Base-by-base conservation (phyloP, 2,888 invertebrate genomes). In the Agapetus fuscipes region DNA sequence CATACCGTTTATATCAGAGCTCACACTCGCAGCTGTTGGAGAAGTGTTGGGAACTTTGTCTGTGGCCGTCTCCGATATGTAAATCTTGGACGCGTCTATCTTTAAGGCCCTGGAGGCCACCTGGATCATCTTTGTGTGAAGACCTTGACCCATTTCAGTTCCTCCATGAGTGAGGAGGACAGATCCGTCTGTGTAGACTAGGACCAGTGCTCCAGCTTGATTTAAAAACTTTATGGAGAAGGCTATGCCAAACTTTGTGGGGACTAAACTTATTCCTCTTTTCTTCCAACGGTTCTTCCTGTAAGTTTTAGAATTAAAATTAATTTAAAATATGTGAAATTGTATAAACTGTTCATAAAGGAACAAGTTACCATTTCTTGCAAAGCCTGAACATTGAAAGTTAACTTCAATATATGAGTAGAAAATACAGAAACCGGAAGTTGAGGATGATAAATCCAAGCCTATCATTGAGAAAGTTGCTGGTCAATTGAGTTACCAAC, bases 121-220 rank as follows among this genome's bases (percentile, higher is more conserved):
- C 74, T 95, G 94, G 37, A 90, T 80, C 84, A 94, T 90, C 71
- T 96, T 96, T 0, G 90, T 96, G 57, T 94, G 87, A 3, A 97
- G 66, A 2, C 96, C 96, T 66, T 96, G 96, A 0, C 96, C 96
- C 84, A 96, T 95, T 71, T 96, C 96, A 6, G 86, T 83, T n/a
- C 94, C 95, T 20, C 90, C 91, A 56, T 91, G 93, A 1, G 83
- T 78, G 12, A 96, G 53, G 9, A 95, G 67, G 2, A 96, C 88
- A 0, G 93, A 89, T 1, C 93, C 94, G 59, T 89, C 88, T 0
- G 70, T 70, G 56, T 95, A 93, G n/a, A 93, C 73, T 28, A 88
- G 76, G 2, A 96, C 74, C 37, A 96, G 64, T 1, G 94, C 91
- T 5, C 90, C 93, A 2, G 79, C 82, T 68, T 93, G 91, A 58